A percentile compares a stretch with the other conserved stretches of the same genome.
phyloP scores from a whole-genome alignment of 2,113 vertebrate genomes.

The Spea bombifrons region DNA sequence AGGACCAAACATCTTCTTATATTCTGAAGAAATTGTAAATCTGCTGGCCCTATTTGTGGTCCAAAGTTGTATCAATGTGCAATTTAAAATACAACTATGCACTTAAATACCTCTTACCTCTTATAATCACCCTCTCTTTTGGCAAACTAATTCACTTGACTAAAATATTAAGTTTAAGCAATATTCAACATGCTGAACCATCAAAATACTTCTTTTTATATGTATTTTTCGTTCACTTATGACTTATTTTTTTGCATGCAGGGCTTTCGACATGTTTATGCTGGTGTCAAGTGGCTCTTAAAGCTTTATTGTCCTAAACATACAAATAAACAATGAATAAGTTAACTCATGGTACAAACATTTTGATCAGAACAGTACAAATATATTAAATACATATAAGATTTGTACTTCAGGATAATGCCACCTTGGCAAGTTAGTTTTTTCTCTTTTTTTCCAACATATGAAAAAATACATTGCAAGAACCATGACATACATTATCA shows the following conservation, averaged over 20 bases:
- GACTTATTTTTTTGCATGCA: slow-evolving; percentile 33
- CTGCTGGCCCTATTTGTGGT: slow-evolving; percentile 30
- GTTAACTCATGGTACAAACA: too few species aligned
- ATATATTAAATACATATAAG: too few species aligned
- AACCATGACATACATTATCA: too few species aligned
- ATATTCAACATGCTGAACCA: slow-evolving; percentile 31
- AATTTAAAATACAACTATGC: slow-evolving; percentile 13
- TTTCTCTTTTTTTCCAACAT: too few species aligned
- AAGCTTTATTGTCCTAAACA: too few species aligned
- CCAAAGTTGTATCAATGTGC: slow-evolving; percentile 35
- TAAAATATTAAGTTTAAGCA: slow-evolving; percentile 17
- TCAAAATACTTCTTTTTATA: background rate
- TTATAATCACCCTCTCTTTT: background rate
- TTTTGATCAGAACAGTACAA: too few species aligned
- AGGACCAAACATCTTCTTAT: slow-evolving; percentile 22
- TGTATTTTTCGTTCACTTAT: background rate
- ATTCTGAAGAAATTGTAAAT: slow-evolving; percentile 43
- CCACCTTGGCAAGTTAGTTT: too few species aligned
- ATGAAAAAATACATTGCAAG: too few species aligned
- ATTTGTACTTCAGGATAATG: too few species aligned
- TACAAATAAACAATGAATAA: too few species aligned
- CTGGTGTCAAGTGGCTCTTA: too few species aligned
- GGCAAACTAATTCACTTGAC: slow-evolving; percentile 17
- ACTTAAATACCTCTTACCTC: slow-evolving; percentile 1
- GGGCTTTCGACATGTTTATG: slow-evolving; percentile 1